Evolutionary conservation across 35 echinoderm and acorn worm genomes (phyloP), one percentile per base, ranked within the genome.

Genomic region (Apostichopus japonicus): DNA sequence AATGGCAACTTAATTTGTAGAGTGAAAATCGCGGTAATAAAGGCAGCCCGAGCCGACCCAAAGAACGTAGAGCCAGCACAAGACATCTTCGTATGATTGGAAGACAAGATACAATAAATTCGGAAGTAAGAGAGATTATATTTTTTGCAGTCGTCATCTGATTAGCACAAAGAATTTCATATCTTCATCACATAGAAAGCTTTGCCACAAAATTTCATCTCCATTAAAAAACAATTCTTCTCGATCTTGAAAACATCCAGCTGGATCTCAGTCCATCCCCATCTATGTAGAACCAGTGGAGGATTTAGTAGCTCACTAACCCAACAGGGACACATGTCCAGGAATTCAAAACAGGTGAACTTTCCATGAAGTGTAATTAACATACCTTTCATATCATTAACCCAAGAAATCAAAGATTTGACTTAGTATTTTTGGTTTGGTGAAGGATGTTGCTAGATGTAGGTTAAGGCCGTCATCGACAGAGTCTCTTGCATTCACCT

Each of bases 1-100:
- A 63, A 67, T 88, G 86, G 23, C 56, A 88, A 88, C 55, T 33
- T 86, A 54, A 59, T 88, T 88, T 88, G 86, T 88, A 88, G 86
- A 65, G 54, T 6, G 86, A 88, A 59, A 22, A 63, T 44, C 86
- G 56, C 57, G 5, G 86, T 55, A 55, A 23, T 59, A 88, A 88
- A 62, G 86, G 86, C 19, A 88, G 54, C 54, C 57, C 57, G 25
- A 67, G 86, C 86, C 27, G 65, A 52, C 57, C 57, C 15, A 88
- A 67, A 52, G 86, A 62, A 0, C 54, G 86, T 67, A 63, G 86
- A 88, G 86, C 86, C 86, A 88, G 57, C 65, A 67, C 59, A 13
- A 88, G 56, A 65, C 86, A 63, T 88, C 65, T 88, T 13, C 86
- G 86, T 21, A 88, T 19, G 21, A 88, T 59, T 22, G 86, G 55